Conservation (phyloP, 2,797 vertebrate genomes). For the Danio kyathit region DNA sequence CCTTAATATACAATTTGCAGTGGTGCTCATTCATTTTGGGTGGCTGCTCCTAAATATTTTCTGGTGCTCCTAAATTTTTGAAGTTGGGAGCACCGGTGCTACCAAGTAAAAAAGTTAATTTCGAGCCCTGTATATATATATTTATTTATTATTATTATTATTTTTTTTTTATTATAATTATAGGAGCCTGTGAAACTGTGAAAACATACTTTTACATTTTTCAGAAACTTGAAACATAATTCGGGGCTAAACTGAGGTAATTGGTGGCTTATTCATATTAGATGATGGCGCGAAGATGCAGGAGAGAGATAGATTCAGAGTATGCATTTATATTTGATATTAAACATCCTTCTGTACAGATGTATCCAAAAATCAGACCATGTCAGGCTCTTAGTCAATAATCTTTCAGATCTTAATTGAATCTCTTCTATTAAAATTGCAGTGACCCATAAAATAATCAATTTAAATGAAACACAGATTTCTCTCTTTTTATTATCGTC, state of each 20-base stretch:
- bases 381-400: background rate
- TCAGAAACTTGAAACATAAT: too few species aligned
- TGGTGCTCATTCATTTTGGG: too few species aligned
- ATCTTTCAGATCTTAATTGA: constrained; percentile 27
- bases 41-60: too few species aligned
- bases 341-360: background rate
- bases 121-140: too few species aligned
- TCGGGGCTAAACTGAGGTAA: background rate
- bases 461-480: constrained; percentile 11
- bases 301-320: background rate
- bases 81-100: too few species aligned
- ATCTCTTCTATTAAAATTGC: constrained; percentile 11
- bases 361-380: background rate
- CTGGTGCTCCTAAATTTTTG: too few species aligned
- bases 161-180: too few species aligned
- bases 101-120: too few species aligned
- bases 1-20: too few species aligned
- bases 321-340: background rate
- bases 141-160: too few species aligned
- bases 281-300: background rate
- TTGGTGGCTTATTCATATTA: background rate
- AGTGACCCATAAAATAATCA: background rate
- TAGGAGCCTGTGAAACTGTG: too few species aligned
- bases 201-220: too few species aligned
- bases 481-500: background rate